Evolutionary conservation across 2,797 vertebrate species (phyloP).

Genomic region (Helarctos malayanus): DNA sequence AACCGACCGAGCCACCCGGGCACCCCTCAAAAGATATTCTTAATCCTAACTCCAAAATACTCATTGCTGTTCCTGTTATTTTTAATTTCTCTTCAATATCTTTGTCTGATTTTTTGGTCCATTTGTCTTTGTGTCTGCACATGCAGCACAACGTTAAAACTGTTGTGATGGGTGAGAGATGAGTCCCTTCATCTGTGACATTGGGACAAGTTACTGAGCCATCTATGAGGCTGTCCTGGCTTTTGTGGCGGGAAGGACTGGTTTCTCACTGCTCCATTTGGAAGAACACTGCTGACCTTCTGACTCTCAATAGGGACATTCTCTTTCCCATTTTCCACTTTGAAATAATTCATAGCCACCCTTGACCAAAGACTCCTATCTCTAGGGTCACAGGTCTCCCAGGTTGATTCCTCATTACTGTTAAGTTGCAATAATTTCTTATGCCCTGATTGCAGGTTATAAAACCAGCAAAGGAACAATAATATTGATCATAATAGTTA

Average conservation of each 20-base stretch:
- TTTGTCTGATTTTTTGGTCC: background rate
- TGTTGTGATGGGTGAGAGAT: background rate
- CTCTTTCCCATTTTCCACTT: background rate
- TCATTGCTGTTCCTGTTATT: background rate
- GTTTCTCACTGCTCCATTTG: background rate
- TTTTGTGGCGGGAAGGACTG: background rate
- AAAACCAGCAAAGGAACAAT: background rate
- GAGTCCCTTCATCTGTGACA: background rate
- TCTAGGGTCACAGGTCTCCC: background rate
- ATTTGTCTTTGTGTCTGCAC: background rate
- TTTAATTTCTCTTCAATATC: slow-evolving; percentile 15
- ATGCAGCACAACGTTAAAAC: background rate
- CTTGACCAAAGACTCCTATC: background rate
- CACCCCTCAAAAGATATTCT: background rate
- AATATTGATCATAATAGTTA: slow-evolving; percentile 18
- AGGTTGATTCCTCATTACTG: background rate
- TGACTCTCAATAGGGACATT: background rate
- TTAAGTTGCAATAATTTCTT: background rate
- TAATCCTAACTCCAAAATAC: background rate
- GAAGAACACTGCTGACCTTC: background rate
- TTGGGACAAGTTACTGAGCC: background rate
- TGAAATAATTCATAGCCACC: slow-evolving; percentile 14
- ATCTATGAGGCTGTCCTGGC: background rate
- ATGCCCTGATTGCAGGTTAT: background rate
- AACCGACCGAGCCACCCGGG: no score